phyloP scores from a whole-genome alignment of 2,888 invertebrate species.

The Ichneumon xanthorius region DNA sequence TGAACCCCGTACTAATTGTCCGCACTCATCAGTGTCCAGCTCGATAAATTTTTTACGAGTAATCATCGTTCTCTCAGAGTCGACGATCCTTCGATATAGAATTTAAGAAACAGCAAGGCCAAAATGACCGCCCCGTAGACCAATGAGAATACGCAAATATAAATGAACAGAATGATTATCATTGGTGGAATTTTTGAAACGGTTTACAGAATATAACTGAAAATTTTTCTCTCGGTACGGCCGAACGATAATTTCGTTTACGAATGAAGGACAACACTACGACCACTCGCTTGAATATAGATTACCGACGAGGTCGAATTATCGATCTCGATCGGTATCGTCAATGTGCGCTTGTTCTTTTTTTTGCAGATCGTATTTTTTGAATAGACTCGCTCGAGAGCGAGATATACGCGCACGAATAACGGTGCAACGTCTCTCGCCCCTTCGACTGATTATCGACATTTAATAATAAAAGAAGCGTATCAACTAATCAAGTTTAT shows the following conservation, averaged over 20 bases:
- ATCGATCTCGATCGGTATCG: slow-evolving; percentile 15
- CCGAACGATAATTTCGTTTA: slow-evolving; percentile 1
- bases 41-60: neutral
- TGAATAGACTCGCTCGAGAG: neutral
- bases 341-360: neutral
- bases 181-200: slow-evolving; percentile 22
- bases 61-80: slow-evolving; percentile 21
- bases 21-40: neutral
- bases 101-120: slow-evolving; percentile 52
- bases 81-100: slow-evolving; percentile 40
- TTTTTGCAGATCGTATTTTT: neutral
- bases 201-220: neutral
- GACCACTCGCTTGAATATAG: neutral
- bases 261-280: neutral
- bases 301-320: slow-evolving; percentile 7
- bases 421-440: neutral
- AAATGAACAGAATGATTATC: slow-evolving; percentile 60
- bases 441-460: neutral
- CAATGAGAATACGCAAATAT: slow-evolving; percentile 48
- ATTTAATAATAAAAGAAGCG: neutral
- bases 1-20: neutral
- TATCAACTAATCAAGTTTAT: slow-evolving; percentile 15
- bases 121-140: slow-evolving; percentile 56
- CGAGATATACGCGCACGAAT: neutral
- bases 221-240: slow-evolving; percentile 1